Evolutionary conservation across 2,113 vertebrate species (phyloP).

Genomic region (Asarcornis scutulata): DNA sequence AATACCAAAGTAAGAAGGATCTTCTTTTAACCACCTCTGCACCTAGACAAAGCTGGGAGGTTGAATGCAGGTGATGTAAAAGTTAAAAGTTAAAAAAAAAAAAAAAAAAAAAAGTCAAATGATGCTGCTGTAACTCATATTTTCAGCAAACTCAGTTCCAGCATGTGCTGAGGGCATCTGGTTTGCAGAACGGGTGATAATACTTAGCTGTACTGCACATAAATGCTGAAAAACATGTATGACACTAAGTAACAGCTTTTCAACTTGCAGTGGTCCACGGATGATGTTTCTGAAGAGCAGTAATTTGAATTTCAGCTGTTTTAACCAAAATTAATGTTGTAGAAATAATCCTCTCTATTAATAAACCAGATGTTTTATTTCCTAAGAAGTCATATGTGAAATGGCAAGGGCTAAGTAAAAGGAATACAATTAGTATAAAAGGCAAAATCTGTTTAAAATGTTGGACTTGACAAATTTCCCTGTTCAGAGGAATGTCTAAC

Average conservation of each 20-base stretch:
- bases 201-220: not conserved
- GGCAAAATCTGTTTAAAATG: conserved; percentile 5
- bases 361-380: conserved; percentile 2
- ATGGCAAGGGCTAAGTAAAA: conserved; percentile 26
- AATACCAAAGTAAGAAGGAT: not conserved
- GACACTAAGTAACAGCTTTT: not conserved
- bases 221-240: not conserved
- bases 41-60: not conserved
- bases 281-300: not conserved
- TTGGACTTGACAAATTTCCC: not conserved
- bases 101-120: not conserved
- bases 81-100: not conserved
- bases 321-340: conserved; percentile 10
- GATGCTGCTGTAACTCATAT: not conserved
- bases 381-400: not conserved
- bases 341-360: conserved; percentile 43
- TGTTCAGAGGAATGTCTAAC: not conserved
- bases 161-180: not conserved
- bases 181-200: not conserved
- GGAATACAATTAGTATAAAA: not conserved
- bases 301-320: not conserved
- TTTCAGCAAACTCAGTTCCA: not conserved
- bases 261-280: not conserved
- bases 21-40: not conserved
- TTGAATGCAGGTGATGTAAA: not conserved